A percentile compares a stretch with the other conserved stretches of the same genome.
Evolutionary conservation across 2,888 invertebrate species (phyloP).

Genomic region (Tuberolachnus salignus): DNA sequence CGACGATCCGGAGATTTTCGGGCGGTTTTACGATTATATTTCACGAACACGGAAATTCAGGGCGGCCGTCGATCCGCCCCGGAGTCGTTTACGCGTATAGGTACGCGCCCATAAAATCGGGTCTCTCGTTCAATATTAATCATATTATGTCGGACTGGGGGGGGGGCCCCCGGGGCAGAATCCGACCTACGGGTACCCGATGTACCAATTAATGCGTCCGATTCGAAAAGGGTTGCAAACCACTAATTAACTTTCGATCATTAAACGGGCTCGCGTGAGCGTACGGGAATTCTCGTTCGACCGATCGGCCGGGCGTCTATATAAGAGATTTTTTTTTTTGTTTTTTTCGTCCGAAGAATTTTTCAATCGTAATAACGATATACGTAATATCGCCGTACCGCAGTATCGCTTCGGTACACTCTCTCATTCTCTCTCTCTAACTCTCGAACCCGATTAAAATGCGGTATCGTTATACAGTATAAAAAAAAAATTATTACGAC

Average conservation of each 20-base stretch:
- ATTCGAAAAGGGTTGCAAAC: slow-evolving; percentile 55
- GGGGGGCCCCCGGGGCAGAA: slow-evolving; percentile 24
- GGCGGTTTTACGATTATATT: too few relatives aligned
- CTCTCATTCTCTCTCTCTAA: too few relatives aligned
- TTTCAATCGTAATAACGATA: background rate
- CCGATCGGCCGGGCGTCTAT: background rate
- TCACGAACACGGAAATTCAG: too few relatives aligned
- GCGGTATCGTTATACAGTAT: too few relatives aligned
- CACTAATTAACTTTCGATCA: slow-evolving; percentile 50
- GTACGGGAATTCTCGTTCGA: too few relatives aligned
- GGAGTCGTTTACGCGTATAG: background rate
- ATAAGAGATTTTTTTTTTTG: background rate
- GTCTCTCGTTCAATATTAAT: too few relatives aligned
- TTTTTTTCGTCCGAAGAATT: background rate
- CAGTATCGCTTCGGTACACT: too few relatives aligned
- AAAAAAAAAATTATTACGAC: too few relatives aligned
- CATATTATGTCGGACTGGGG: background rate
- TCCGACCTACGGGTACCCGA: background rate
- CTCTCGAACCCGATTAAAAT: too few relatives aligned
- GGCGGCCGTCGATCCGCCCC: background rate
- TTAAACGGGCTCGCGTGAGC: slow-evolving; percentile 9
- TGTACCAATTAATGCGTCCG: slow-evolving; percentile 16
- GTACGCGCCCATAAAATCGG: background rate
- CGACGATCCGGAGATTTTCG: too few relatives aligned
- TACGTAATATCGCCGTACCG: too few relatives aligned